Conservation (phyloP, 2,888 invertebrate species). For the Onthophagus sagittarius region DNA sequence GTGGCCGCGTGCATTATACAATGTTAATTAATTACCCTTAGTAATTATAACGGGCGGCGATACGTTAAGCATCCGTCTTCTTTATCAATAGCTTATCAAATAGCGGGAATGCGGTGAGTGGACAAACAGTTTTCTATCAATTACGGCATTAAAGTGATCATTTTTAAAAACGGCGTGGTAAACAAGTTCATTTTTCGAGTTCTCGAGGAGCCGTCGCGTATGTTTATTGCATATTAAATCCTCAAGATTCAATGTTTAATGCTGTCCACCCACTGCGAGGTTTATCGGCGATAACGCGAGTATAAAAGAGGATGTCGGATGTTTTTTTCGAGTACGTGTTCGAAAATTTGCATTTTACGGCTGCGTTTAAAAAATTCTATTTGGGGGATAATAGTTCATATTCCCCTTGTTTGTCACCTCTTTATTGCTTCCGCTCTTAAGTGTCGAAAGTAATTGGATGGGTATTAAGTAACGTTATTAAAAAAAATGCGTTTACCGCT, state of each 20-base stretch:
- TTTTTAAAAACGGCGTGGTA: neutral
- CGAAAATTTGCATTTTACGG: neutral
- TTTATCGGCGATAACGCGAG: neutral
- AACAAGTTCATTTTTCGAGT: neutral
- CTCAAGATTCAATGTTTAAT: neutral
- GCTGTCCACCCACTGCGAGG: neutral
- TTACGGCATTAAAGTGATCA: neutral
- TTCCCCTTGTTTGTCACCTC: neutral
- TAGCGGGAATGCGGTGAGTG: conserved; percentile 25
- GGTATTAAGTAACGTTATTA: too few species aligned
- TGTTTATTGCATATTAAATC: neutral
- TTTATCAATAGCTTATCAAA: conserved; percentile 33
- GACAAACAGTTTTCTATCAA: neutral
- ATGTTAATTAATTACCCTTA: conserved; percentile 46
- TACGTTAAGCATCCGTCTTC: conserved; percentile 41
- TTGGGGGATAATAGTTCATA: neutral
- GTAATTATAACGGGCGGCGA: conserved; percentile 42
- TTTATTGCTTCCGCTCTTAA: neutral
- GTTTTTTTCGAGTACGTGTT: neutral
- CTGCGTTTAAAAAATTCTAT: neutral
- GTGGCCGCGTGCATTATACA: conserved; percentile 45
- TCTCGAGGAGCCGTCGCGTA: neutral
- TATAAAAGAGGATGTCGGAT: too few species aligned
- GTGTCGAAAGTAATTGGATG: too few species aligned
- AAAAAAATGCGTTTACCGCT: too few species aligned